A percentile compares a stretch with the other conserved stretches of the same genome.
Evolutionary conservation across 2,797 vertebrate species (phyloP).

Genomic region (Argyrosomus regius): DNA sequence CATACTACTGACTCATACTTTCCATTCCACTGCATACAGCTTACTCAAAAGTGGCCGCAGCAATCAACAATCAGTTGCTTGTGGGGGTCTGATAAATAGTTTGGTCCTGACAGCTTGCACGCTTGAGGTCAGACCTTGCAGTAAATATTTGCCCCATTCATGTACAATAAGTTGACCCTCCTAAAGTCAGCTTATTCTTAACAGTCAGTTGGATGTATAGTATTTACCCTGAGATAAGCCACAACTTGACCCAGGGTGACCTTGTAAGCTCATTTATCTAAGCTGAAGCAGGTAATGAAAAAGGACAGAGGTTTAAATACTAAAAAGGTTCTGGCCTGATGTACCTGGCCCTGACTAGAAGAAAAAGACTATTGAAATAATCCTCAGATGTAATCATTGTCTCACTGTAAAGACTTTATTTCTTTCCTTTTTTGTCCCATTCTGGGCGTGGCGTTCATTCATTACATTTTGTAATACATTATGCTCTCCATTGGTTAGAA

Average conservation of each 20-base stretch:
- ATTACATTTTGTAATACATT: constrained; percentile 66
- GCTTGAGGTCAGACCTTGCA: not conserved
- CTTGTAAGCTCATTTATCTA: constrained; percentile 61
- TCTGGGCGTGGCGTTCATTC: constrained; percentile 64
- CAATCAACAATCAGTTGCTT: not conserved
- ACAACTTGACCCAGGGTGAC: constrained; percentile 53
- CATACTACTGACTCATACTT: too few relatives aligned
- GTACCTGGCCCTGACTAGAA: constrained; percentile 28
- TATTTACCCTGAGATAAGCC: constrained; percentile 23
- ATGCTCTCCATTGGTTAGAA: constrained; percentile 60
- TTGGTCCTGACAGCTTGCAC: not conserved
- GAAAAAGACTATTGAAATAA: constrained; percentile 59
- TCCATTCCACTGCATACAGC: not conserved
- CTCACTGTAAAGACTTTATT: constrained; percentile 50
- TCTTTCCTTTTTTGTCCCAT: constrained; percentile 54
- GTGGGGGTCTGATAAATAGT: not conserved
- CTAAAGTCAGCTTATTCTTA: constrained; percentile 17
- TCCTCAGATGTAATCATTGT: constrained; percentile 65
- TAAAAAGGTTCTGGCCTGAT: constrained; percentile 40
- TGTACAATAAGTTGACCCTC: not conserved
- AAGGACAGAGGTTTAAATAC: constrained; percentile 55
- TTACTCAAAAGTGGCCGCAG: not conserved
- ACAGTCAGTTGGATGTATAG: constrained; percentile 15
- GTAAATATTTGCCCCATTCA: not conserved
- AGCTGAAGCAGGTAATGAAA: constrained; percentile 56